A percentile compares a stretch with the other conserved stretches of the same genome.
These are phyloP conservation scores for Carcharodon carcharias DNA, from an alignment of 2,797 vertebrate genomes.

Conservation along the genomic window DNA sequence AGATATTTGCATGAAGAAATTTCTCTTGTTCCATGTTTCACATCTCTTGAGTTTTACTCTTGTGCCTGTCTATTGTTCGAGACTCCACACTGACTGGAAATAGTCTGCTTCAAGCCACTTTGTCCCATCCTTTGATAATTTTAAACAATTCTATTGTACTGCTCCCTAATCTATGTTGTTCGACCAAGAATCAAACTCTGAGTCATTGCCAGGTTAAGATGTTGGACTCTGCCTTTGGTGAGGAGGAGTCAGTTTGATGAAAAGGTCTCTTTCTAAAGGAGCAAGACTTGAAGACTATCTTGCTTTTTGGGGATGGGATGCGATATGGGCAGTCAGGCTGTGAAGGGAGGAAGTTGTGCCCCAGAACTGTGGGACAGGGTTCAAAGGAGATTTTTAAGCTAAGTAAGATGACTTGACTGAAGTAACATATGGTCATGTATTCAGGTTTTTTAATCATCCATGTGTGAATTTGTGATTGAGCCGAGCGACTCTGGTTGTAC, in stretches of 20 bases:
- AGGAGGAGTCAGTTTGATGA: background rate
- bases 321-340: background rate
- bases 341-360: background rate
- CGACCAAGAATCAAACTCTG: background rate
- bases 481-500: background rate
- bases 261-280: no score
- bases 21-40: background rate
- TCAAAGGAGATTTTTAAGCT: background rate
- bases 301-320: background rate
- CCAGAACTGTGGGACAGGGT: background rate
- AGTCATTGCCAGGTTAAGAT: background rate
- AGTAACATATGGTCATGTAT: background rate
- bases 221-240: background rate
- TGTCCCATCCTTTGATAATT: background rate
- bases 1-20: background rate
- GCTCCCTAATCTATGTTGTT: background rate
- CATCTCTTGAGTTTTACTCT: background rate
- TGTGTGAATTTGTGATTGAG: background rate
- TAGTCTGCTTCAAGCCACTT: background rate
- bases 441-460: background rate
- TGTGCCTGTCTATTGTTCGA: background rate
- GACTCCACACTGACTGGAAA: background rate
- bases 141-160: background rate
- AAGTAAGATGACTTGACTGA: background rate
- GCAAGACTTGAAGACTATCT: background rate